phyloP scores from a whole-genome alignment of 2,888 invertebrate genomes.

The Pollenia amentaria region DNA sequence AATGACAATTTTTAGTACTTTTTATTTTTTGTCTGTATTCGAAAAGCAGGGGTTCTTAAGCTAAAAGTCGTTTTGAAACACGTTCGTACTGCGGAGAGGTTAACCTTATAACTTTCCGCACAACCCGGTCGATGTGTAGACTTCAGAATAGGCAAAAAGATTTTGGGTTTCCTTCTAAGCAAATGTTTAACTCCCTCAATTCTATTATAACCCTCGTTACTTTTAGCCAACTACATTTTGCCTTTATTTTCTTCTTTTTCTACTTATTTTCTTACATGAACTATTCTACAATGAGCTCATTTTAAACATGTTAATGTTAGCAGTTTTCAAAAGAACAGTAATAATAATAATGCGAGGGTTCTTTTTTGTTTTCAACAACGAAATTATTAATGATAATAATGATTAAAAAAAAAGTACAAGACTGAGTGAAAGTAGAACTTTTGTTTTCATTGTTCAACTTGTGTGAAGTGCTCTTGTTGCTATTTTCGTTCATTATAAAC shows the following conservation, averaged over 20 bases:
- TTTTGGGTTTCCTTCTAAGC: neutral
- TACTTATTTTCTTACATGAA: constrained; percentile 36
- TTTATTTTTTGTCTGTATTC: no score
- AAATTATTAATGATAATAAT: constrained; percentile 54
- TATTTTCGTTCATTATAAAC: constrained; percentile 52
- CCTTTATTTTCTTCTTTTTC: neutral
- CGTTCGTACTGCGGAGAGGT: no score
- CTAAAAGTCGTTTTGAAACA: no score
- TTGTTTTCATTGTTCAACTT: constrained; percentile 56
- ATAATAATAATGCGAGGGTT: constrained; percentile 5
- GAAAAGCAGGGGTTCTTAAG: no score
- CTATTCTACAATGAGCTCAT: constrained; percentile 48
- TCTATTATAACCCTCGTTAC: neutral
- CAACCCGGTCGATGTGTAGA: no score
- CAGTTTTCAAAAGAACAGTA: constrained; percentile 49
- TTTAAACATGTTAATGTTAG: constrained; percentile 41
- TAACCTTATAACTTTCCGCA: no score
- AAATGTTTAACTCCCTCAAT: neutral
- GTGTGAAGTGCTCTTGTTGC: constrained; percentile 49
- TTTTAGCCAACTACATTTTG: neutral
- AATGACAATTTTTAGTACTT: no score
- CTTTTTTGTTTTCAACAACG: constrained; percentile 46
- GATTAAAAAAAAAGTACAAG: neutral
- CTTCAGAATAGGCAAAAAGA: no score
- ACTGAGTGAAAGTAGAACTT: constrained; percentile 46